phyloP scores from a whole-genome alignment of 64 coral and sea anemone genomes.

The Montipora cactus region DNA sequence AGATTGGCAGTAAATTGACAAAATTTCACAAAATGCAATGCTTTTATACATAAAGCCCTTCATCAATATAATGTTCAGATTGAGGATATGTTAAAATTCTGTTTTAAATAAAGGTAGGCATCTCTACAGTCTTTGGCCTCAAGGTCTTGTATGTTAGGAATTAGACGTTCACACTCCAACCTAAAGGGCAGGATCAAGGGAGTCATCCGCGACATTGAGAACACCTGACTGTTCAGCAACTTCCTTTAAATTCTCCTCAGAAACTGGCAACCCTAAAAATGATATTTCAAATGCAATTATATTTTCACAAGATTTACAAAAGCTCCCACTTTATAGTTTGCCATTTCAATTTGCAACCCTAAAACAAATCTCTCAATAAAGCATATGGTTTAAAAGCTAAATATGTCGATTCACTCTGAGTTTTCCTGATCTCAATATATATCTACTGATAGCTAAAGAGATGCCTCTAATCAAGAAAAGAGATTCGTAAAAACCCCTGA shows the following conservation, averaged over 20 bases:
- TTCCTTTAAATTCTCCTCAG: slow-evolving; percentile 26
- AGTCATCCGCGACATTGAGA: slow-evolving; percentile 53
- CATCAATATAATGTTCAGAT: neutral
- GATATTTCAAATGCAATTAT: neutral
- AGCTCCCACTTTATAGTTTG: neutral
- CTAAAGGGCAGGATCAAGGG: slow-evolving; percentile 33
- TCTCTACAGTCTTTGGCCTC: slow-evolving; percentile 58
- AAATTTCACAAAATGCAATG: neutral
- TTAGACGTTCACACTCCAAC: slow-evolving; percentile 41
- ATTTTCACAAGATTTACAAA: neutral
- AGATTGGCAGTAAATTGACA: neutral
- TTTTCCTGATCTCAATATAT: neutral
- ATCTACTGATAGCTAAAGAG: neutral
- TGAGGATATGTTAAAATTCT: slow-evolving; percentile 42
- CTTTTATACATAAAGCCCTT: neutral
- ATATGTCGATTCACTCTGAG: neutral
- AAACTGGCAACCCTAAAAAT: slow-evolving; percentile 19
- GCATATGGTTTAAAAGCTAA: neutral
- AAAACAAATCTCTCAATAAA: slow-evolving; percentile 3
- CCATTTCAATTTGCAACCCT: neutral
- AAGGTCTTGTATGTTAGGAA: slow-evolving; percentile 50
- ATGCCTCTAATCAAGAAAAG: neutral
- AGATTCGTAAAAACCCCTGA: neutral
- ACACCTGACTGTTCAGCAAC: slow-evolving; percentile 59
- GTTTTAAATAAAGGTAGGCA: slow-evolving; percentile 46